phyloP scores from a whole-genome alignment of 2,113 vertebrate species.

The Myrmophylax atrothorax region DNA sequence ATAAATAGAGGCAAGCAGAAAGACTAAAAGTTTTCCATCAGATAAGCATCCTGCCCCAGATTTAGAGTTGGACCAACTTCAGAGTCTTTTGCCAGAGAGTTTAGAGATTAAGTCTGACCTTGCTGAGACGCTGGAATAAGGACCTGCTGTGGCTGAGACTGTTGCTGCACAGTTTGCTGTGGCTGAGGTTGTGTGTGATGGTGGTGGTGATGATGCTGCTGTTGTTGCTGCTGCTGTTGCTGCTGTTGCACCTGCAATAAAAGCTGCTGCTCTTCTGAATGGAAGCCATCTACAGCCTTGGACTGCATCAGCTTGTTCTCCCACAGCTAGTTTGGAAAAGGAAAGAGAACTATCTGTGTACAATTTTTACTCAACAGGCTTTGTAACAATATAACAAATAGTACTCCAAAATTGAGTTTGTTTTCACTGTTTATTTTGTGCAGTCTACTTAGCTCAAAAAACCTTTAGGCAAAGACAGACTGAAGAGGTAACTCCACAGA shows the following conservation, averaged over 20 bases:
- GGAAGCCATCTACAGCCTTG: conserved; percentile 97
- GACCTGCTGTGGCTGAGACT: conserved; percentile 80
- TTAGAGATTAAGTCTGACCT: conserved; percentile 74
- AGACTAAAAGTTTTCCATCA: background rate
- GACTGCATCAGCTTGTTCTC: conserved; percentile 98
- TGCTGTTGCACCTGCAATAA: conserved; percentile 86
- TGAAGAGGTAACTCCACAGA: background rate
- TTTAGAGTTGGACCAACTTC: background rate
- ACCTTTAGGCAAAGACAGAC: background rate
- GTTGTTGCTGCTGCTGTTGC: conserved; percentile 84
- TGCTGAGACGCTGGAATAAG: conserved; percentile 91
- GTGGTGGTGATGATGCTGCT: conserved; percentile 80
- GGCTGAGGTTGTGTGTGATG: conserved; percentile 78
- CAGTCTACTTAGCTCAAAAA: background rate
- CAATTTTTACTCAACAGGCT: background rate
- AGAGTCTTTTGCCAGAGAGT: background rate
- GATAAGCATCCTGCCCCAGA: background rate
- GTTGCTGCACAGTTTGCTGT: conserved; percentile 71
- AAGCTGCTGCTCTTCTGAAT: conserved; percentile 93
- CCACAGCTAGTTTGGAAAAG: conserved; percentile 85
- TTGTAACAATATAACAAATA: background rate
- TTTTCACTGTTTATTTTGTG: background rate
- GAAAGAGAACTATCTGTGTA: background rate
- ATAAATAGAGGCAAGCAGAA: background rate
- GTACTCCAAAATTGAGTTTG: background rate